Percentiles rank a stretch among this genome's conserved stretches.
Evolutionary conservation across 2,888 invertebrate species (phyloP).

Genomic region (Leptopilina drosophilae): DNA sequence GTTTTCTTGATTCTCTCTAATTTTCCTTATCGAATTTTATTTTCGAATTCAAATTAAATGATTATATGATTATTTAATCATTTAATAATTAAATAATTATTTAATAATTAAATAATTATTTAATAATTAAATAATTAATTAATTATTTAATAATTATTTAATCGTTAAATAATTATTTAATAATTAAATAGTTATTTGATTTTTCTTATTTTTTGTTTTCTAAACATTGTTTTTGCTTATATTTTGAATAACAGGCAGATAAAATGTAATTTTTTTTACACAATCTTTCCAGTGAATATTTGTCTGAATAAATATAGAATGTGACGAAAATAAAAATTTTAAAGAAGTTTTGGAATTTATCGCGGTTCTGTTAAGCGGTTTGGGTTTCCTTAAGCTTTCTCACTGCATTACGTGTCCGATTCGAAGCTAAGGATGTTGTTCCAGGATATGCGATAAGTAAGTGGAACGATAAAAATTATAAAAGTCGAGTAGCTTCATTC

Average conservation of each 20-base stretch:
- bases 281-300: background rate
- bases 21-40: background rate
- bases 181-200: too few relatives aligned
- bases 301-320: slow-evolving; percentile 8
- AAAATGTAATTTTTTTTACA: background rate
- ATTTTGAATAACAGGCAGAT: background rate
- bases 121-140: too few relatives aligned
- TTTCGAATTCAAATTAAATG: too few relatives aligned
- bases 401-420: slow-evolving; percentile 50
- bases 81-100: too few relatives aligned
- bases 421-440: slow-evolving; percentile 67
- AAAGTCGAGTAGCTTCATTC: background rate
- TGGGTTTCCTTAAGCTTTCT: slow-evolving; percentile 71
- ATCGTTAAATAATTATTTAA: too few relatives aligned
- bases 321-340: background rate
- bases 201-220: too few relatives aligned
- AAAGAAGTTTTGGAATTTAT: slow-evolving; percentile 58
- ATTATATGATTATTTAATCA: too few relatives aligned
- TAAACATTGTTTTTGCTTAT: too few relatives aligned
- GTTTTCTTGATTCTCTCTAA: background rate
- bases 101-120: too few relatives aligned
- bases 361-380: slow-evolving; percentile 70
- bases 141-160: too few relatives aligned
- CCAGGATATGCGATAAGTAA: slow-evolving; percentile 65
- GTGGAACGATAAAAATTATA: slow-evolving; percentile 62